Percentiles rank a stretch among this genome's conserved stretches.
Evolutionary conservation across 2,113 vertebrate genomes (phyloP).

Genomic region (Eulemur macaco): DNA sequence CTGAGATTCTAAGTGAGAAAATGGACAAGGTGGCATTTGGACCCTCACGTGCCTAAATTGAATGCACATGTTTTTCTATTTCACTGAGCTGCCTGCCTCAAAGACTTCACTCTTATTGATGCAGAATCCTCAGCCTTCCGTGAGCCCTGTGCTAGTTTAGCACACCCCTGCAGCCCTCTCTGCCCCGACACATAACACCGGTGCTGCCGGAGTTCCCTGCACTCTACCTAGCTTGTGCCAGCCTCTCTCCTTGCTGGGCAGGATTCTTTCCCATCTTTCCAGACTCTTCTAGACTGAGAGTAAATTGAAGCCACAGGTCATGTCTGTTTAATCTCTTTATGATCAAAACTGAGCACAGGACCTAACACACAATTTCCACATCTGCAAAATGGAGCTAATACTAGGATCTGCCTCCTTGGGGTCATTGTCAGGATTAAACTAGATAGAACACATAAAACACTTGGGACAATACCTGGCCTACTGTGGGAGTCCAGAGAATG

Average conservation of each 20-base stretch:
- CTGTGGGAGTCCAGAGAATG: not conserved
- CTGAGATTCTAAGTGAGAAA: not conserved
- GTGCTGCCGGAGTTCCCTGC: not conserved
- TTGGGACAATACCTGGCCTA: accelerated
- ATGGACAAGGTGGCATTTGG: not conserved
- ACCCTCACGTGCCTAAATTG: not conserved
- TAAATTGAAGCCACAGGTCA: not conserved
- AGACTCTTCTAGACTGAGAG: not conserved
- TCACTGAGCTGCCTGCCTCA: not conserved
- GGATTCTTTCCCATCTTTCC: not conserved
- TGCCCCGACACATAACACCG: accelerated
- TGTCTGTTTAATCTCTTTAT: not conserved
- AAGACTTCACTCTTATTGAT: not conserved
- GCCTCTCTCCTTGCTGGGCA: not conserved
- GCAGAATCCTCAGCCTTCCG: not conserved
- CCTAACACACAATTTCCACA: not conserved
- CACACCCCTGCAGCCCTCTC: not conserved
- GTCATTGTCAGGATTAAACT: not conserved
- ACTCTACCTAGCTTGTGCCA: not conserved
- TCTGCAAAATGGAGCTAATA: not conserved
- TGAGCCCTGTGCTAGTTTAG: accelerated
- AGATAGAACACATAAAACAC: accelerated
- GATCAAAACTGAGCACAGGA: not conserved
- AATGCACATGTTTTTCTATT: not conserved
- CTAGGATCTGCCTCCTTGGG: not conserved